These are phyloP conservation scores for Andrena marginata DNA, from an alignment of 2,888 invertebrate genomes.

Conservation along the genomic window DNA sequence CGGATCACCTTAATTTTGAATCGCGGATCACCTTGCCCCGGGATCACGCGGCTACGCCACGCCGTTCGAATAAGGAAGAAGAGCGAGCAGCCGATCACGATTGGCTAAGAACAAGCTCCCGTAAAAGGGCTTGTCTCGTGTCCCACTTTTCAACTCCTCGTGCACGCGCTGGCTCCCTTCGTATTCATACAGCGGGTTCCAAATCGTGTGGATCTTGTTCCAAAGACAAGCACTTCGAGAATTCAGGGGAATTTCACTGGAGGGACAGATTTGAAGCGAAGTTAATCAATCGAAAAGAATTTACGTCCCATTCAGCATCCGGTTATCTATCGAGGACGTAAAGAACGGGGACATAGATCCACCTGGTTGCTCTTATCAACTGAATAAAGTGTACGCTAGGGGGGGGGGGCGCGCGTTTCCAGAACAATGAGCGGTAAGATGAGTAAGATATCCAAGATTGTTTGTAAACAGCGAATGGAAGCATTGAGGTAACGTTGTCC, in stretches of 20 bases:
- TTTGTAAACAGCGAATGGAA: too few species aligned
- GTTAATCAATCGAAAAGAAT: background rate
- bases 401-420: too few species aligned
- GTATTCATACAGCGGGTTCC: constrained; percentile 2
- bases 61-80: constrained; percentile 66
- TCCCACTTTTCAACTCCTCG: constrained; percentile 69
- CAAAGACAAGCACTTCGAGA: background rate
- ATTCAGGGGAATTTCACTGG: background rate
- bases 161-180: constrained; percentile 27
- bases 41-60: background rate
- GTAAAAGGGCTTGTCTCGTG: constrained; percentile 79
- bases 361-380: constrained; percentile 3
- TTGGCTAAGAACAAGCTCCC: constrained; percentile 73
- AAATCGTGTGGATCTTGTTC: background rate
- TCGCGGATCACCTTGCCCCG: constrained; percentile 39
- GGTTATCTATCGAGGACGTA: background rate
- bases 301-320: background rate
- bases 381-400: background rate
- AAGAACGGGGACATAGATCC: background rate
- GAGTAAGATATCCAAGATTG: too few species aligned
- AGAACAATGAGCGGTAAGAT: too few species aligned
- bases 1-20: constrained; percentile 41
- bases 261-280: background rate
- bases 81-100: constrained; percentile 55
- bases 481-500: too few species aligned